phyloP scores from a whole-genome alignment of 2,113 vertebrate species.

The Halcyon senegalensis region DNA sequence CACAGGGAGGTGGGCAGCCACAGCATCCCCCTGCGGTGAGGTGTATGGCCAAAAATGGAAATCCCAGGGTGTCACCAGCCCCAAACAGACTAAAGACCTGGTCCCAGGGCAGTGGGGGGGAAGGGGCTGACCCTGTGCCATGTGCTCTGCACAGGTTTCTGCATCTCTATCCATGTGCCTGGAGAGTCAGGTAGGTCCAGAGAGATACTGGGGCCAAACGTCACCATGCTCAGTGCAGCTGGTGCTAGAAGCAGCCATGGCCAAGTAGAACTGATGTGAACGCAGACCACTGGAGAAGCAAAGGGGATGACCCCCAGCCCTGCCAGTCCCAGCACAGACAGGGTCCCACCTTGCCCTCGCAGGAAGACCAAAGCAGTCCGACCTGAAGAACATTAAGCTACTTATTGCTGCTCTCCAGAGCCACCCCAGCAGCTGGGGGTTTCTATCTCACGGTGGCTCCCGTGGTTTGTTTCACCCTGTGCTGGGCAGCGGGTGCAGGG shows the following conservation, averaged over 20 bases:
- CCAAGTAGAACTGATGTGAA: fast-evolving
- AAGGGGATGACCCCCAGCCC: background rate
- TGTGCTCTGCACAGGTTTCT: background rate
- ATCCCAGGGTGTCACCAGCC: background rate
- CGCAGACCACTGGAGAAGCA: fast-evolving
- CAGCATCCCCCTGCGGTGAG: background rate
- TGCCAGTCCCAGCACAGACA: fast-evolving
- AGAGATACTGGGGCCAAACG: fast-evolving
- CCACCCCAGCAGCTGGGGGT: background rate
- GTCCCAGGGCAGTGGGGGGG: background rate
- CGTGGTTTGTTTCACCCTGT: background rate
- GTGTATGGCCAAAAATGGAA: background rate
- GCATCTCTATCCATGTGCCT: background rate
- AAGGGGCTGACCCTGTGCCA: background rate
- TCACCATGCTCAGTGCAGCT: fast-evolving
- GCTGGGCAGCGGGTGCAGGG: fast-evolving
- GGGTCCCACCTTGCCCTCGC: background rate
- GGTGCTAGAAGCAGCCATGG: background rate
- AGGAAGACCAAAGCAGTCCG: background rate
- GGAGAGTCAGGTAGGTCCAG: fast-evolving
- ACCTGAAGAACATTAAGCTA: fast-evolving
- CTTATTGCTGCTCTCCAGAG: background rate
- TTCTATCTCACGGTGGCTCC: background rate
- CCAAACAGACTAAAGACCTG: background rate
- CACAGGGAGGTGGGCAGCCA: fast-evolving